These are phyloP conservation scores for Craseonycteris thonglongyai DNA, from an alignment of 2,113 vertebrate species.

Conservation along the genomic window DNA sequence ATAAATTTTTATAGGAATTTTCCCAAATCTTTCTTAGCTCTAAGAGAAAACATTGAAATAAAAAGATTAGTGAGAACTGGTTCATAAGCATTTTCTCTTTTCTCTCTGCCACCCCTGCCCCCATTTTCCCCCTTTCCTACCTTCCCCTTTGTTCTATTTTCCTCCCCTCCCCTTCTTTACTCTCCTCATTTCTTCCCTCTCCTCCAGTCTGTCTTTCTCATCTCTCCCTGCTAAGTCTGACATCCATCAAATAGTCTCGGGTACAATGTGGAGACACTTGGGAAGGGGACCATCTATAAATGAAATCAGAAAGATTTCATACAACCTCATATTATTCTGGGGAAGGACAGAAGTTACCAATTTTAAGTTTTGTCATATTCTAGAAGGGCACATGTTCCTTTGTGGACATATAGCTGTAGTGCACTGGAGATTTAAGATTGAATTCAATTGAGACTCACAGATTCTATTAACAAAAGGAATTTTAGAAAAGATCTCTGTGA, in stretches of 20 bases:
- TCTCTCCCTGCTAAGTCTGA: background rate
- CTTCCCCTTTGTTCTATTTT: background rate
- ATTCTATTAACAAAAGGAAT: conserved; percentile 44
- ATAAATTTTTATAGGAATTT: background rate
- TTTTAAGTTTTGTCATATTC: background rate
- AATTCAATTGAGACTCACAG: conserved; percentile 23
- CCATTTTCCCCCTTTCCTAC: too few species aligned
- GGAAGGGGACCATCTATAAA: background rate
- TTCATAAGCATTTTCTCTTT: background rate
- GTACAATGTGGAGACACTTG: background rate
- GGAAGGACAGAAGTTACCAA: background rate
- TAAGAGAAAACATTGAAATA: background rate
- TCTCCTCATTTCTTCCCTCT: background rate
- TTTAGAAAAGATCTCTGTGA: background rate
- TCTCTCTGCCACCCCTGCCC: too few species aligned
- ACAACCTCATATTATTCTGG: background rate
- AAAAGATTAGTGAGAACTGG: background rate
- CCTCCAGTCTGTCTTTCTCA: background rate
- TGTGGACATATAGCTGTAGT: background rate
- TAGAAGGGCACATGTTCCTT: background rate
- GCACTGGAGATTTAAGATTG: background rate
- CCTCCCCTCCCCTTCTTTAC: background rate
- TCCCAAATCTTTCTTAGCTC: background rate
- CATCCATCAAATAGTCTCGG: background rate
- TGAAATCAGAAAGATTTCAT: background rate